A percentile compares a stretch with the other conserved stretches of the same genome.
These are phyloP conservation scores for Anguilla japonica DNA, from an alignment of 2,113 vertebrate species.

Conservation along the genomic window DNA sequence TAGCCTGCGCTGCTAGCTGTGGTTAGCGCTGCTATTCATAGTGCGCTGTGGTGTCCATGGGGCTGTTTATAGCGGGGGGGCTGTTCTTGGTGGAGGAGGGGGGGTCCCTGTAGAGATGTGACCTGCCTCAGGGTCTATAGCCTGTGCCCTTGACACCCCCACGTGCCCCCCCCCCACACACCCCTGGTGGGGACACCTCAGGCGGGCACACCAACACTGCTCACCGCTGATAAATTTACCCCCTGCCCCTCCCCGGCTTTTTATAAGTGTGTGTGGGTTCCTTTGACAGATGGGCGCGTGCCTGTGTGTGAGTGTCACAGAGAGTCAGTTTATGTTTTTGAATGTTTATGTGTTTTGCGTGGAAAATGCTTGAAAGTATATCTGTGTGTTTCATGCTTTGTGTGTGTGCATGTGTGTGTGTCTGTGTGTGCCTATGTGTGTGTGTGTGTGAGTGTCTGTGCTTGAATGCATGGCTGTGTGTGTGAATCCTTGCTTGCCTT, in stretches of 20 bases:
- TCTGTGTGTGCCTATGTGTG: background rate
- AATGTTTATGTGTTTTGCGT: background rate
- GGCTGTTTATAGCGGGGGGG: slow-evolving; percentile 14
- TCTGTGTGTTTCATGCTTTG: background rate
- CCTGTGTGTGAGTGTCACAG: background rate
- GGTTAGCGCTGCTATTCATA: slow-evolving; percentile 64
- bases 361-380: background rate
- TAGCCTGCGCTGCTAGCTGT: slow-evolving; percentile 53
- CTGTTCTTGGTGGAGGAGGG: background rate
- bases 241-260: slow-evolving; percentile 26
- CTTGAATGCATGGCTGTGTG: background rate
- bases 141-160: background rate
- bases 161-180: slow-evolving; percentile 15
- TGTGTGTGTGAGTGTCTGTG: background rate
- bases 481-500: background rate
- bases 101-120: slow-evolving; percentile 48
- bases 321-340: background rate
- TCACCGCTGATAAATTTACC: slow-evolving; percentile 56
- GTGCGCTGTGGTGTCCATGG: slow-evolving; percentile 27
- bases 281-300: slow-evolving; percentile 15
- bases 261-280: slow-evolving; percentile 34
- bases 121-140: slow-evolving; percentile 47
- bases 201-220: slow-evolving; percentile 49
- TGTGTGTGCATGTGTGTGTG: background rate
- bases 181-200: slow-evolving; percentile 26